A percentile compares a stretch with the other conserved stretches of the same genome.
Conservation (phyloP, 1,140 invertebrate species). For the Aphelenchoides fujianensis region DNA sequence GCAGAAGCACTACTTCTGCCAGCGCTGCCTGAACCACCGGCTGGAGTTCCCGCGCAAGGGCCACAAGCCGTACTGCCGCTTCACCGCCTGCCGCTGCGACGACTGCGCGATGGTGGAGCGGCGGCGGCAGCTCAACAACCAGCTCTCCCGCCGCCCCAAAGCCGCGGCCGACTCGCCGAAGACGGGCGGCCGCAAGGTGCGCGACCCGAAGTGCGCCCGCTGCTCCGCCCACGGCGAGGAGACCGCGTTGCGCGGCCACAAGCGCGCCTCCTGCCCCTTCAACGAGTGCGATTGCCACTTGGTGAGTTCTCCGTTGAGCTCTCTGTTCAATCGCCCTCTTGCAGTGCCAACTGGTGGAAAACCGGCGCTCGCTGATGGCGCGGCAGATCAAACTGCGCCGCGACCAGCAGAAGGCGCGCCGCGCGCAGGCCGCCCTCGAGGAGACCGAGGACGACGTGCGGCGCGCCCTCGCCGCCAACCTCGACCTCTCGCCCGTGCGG, state of each 20-base stretch:
- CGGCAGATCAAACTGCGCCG: slow-evolving; percentile 49
- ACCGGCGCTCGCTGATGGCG: slow-evolving; percentile 45
- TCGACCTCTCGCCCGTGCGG: background rate
- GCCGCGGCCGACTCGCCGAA: background rate
- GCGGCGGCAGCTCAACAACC: slow-evolving; percentile 47
- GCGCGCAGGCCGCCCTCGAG: slow-evolving; percentile 23
- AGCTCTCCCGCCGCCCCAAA: slow-evolving; percentile 31
- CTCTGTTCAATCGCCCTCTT: slow-evolving; percentile 5
- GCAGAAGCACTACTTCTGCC: slow-evolving; percentile 53
- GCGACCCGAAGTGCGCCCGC: slow-evolving; percentile 50
- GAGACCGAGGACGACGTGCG: slow-evolving; percentile 11
- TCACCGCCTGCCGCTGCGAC: slow-evolving; percentile 37
- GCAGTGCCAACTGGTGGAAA: slow-evolving; percentile 45
- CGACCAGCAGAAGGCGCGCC: slow-evolving; percentile 45
- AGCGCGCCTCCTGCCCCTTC: slow-evolving; percentile 45
- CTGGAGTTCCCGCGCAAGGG: slow-evolving; percentile 47
- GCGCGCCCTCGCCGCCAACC: background rate
- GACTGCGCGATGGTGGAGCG: slow-evolving; percentile 51
- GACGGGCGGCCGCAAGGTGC: slow-evolving; percentile 35
- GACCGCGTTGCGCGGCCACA: slow-evolving; percentile 45
- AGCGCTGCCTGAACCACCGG: slow-evolving; percentile 47
- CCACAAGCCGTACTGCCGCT: slow-evolving; percentile 50
- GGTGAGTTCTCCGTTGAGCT: slow-evolving; percentile 30
- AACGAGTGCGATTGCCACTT: slow-evolving; percentile 32
- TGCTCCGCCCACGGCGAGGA: slow-evolving; percentile 48